Evolutionary conservation across 2,113 vertebrate species (phyloP).

Genomic region (Paralichthys olivaceus): DNA sequence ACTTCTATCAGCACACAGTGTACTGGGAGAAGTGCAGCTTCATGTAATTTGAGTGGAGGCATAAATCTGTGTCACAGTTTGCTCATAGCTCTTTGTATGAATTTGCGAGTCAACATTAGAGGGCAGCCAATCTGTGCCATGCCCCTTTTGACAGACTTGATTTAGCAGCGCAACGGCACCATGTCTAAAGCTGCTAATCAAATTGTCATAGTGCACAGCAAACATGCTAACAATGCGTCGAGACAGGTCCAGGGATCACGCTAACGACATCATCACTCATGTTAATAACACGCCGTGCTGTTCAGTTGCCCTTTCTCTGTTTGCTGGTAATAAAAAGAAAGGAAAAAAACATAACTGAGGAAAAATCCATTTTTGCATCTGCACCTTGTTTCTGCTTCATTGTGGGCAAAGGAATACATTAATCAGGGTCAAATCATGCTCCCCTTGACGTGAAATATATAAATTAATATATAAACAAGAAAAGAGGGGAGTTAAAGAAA

Average conservation of each 20-base stretch:
- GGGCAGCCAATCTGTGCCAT: conserved; percentile 38
- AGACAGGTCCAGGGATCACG: conserved; percentile 52
- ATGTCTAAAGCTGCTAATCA: conserved; percentile 65
- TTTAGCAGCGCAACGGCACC: conserved; percentile 52
- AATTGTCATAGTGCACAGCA: conserved; percentile 59
- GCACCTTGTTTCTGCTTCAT: conserved; percentile 47
- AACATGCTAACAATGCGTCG: conserved; percentile 68
- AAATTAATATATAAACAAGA: conserved; percentile 8
- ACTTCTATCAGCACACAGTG: neutral
- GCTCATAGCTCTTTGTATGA: conserved; percentile 20
- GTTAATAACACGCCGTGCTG: conserved; percentile 50
- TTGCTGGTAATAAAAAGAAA: conserved; percentile 29
- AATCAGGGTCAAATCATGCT: conserved; percentile 63
- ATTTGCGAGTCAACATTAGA: conserved; percentile 44
- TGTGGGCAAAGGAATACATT: conserved; percentile 51
- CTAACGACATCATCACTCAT: conserved; percentile 73
- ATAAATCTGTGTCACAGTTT: neutral
- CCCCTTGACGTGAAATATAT: conserved; percentile 13
- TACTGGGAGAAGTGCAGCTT: neutral
- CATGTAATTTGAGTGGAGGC: conserved; percentile 8
- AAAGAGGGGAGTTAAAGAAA: neutral
- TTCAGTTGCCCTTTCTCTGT: conserved; percentile 46
- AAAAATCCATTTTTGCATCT: conserved; percentile 61
- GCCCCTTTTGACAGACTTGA: conserved; percentile 63
- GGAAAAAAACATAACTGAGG: conserved; percentile 35